Evolutionary conservation across 2,113 vertebrate genomes (phyloP), one percentile per base, ranked within the genome.

Genomic region (Buteo buteo): DNA sequence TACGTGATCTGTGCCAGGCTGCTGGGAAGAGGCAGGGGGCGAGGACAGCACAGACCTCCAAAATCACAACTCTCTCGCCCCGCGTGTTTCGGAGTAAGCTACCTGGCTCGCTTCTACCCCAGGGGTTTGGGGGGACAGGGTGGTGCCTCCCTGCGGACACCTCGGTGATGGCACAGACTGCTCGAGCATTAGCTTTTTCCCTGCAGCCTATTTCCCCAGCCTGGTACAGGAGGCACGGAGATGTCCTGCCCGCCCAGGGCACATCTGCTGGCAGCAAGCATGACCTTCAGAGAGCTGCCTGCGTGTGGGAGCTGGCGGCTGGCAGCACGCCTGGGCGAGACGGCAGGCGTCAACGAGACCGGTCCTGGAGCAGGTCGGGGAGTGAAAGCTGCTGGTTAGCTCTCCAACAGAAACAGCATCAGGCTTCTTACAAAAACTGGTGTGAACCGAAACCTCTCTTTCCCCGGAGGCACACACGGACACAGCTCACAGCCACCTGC

Each of bases 241-340:
- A 40, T 31, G 64, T 61, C 64, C 80, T 61, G 86, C 50, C 25
- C n/a, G 49, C 57, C 54, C 89, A 71, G 77, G 38, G 87, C 91
- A 93, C 86, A 64, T 62, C 76, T 91, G 88, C 83, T 89, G 88
- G 89, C 95, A 92, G 86, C 81, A 66, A 38, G 29, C 0, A 11
- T 86, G 86, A 92, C 94, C 94, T 96, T 95, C 91, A 45, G 59
- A 17, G 50, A 65, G 88, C 94, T 49, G 66, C 82, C 87, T 13
- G 66, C 0, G 16, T 26, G n/a, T 3, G 0, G 92, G 87, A 94
- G 95, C 83, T 28, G 77, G 83, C 1, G 9, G 61, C 95, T 84
- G 92, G 95, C 94, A 82, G 94, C 36, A 4, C 0, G 73, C 90
- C 95, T 17, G 2, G 84, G 11, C 0, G 19, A 71, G 58, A 44